Percentiles rank a stretch among this genome's conserved stretches.
phyloP scores from a whole-genome alignment of 1,140 invertebrate genomes.

The Drosophila pseudoobscura region DNA sequence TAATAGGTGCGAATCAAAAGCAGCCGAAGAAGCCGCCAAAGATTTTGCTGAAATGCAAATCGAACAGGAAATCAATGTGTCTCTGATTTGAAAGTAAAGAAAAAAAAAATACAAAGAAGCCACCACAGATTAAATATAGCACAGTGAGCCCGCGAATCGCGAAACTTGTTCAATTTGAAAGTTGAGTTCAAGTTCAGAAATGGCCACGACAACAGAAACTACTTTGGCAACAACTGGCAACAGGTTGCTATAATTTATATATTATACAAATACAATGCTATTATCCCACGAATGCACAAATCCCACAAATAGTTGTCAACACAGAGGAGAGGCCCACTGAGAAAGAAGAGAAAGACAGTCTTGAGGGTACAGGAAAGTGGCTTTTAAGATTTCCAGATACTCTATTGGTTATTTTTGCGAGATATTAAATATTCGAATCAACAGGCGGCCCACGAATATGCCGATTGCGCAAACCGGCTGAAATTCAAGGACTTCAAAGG shows the following conservation, averaged over 20 bases:
- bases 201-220: constrained; percentile 29
- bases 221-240: constrained; percentile 18
- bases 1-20: constrained; percentile 33
- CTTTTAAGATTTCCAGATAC: constrained; percentile 2
- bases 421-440: too few relatives aligned
- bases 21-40: constrained; percentile 1
- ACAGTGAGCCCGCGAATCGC: constrained; percentile 35
- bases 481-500: too few relatives aligned
- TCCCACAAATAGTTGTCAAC: constrained; percentile 55
- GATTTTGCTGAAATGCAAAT: constrained; percentile 50
- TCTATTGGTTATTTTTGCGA: background rate
- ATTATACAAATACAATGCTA: constrained; percentile 47
- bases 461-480: too few relatives aligned
- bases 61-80: constrained; percentile 57
- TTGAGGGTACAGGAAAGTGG: background rate
- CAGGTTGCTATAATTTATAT: constrained; percentile 39
- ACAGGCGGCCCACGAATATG: too few relatives aligned
- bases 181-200: constrained; percentile 60
- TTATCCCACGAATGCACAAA: constrained; percentile 41
- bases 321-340: constrained; percentile 12
- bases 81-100: constrained; percentile 61
- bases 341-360: constrained; percentile 6
- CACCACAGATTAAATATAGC: constrained; percentile 30
- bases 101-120: constrained; percentile 34
- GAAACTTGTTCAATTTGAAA: constrained; percentile 66